Evolutionary conservation across 1,140 invertebrate species (phyloP).

Genomic region (Tenebrio molitor): DNA sequence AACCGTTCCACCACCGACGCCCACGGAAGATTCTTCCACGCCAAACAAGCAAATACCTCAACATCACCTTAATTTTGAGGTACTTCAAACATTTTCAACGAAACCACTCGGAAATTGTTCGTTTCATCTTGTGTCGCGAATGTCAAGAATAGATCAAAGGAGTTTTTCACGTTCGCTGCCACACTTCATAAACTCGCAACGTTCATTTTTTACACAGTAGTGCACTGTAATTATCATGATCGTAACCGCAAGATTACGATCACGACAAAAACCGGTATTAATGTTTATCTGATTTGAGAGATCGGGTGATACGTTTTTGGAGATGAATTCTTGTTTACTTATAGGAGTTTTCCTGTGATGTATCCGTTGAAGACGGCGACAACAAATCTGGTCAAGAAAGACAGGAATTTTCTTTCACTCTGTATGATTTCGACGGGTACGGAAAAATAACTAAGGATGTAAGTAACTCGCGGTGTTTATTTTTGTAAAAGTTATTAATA

Average conservation of each 20-base stretch:
- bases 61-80: constrained; percentile 55
- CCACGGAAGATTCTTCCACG: constrained; percentile 33
- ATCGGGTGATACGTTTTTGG: too few relatives aligned
- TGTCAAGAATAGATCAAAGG: too few relatives aligned
- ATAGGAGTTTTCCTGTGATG: constrained; percentile 90
- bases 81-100: constrained; percentile 44
- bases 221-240: too few relatives aligned
- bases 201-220: too few relatives aligned
- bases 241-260: too few relatives aligned
- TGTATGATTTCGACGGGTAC: constrained; percentile 91
- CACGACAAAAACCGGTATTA: too few relatives aligned
- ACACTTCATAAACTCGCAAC: too few relatives aligned
- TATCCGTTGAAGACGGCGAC: constrained; percentile 82
- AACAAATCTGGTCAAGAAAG: constrained; percentile 76
- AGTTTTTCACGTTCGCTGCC: too few relatives aligned
- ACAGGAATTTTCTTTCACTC: constrained; percentile 91
- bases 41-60: constrained; percentile 44
- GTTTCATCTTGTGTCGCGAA: too few relatives aligned
- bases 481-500: constrained; percentile 35
- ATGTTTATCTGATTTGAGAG: too few relatives aligned
- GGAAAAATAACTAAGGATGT: constrained; percentile 94
- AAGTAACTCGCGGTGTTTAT: constrained; percentile 64
- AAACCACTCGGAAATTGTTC: too few relatives aligned
- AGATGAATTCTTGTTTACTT: constrained; percentile 3
- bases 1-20: constrained; percentile 5